phyloP scores from a whole-genome alignment of 92 coral and sea anemone species.

The Parazoanthus swiftii region DNA sequence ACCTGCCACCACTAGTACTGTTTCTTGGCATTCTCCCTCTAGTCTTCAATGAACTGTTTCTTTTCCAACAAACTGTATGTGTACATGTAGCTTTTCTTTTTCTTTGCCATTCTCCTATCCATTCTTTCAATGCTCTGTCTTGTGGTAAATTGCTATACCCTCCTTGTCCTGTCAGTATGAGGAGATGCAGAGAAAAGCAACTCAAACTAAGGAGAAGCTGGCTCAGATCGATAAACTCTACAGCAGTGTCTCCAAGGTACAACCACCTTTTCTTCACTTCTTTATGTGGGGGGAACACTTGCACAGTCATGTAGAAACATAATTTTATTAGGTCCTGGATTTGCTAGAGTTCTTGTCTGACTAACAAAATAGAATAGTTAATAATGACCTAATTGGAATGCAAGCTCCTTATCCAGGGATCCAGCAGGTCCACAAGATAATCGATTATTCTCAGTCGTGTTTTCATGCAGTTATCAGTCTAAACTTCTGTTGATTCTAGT shows the following conservation, averaged over 20 bases:
- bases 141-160: slow-evolving; percentile 9
- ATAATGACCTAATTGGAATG: no score
- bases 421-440: no score
- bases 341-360: no score
- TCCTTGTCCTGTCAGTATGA: slow-evolving; percentile 14
- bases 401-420: no score
- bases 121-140: neutral
- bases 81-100: neutral
- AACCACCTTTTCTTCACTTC: neutral
- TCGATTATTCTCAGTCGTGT: no score
- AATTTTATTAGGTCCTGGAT: no score
- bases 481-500: no score
- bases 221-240: slow-evolving; percentile 28
- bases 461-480: no score
- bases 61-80: neutral
- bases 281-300: neutral
- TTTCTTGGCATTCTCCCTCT: neutral
- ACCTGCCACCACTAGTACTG: neutral
- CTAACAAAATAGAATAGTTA: no score
- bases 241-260: slow-evolving; percentile 25
- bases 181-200: slow-evolving; percentile 5
- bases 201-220: slow-evolving; percentile 15
- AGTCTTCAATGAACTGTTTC: neutral
- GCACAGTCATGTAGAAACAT: no score
- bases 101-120: neutral